Conservation (phyloP, 2,113 vertebrate genomes). For the Rostratula benghalensis region DNA sequence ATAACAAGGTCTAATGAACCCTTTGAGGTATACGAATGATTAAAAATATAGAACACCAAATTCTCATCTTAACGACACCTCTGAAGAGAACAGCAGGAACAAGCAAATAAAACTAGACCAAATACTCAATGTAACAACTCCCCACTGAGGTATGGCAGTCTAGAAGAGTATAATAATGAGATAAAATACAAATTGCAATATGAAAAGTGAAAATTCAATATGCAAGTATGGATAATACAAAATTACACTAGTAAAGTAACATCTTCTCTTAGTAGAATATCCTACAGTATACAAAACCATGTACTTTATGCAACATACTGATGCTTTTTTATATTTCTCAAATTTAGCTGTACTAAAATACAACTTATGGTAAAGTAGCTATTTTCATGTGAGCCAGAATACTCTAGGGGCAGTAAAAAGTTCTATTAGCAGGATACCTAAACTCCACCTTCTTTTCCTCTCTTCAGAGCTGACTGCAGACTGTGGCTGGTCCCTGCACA, state of each 20-base stretch:
- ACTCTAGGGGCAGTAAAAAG: neutral
- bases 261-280: neutral
- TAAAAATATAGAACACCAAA: constrained; percentile 43
- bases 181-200: constrained; percentile 43
- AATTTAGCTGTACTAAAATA: neutral
- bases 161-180: constrained; percentile 45
- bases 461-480: neutral
- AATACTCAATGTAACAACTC: constrained; percentile 47
- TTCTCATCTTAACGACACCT: constrained; percentile 23
- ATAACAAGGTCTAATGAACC: constrained; percentile 5
- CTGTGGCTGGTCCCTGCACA: neutral
- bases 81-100: constrained; percentile 13
- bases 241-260: constrained; percentile 16
- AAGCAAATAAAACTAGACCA: constrained; percentile 59
- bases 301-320: neutral
- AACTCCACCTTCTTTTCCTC: neutral
- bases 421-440: neutral
- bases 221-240: constrained; percentile 53
- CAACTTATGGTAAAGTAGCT: neutral
- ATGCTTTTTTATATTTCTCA: neutral
- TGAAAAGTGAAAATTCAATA: constrained; percentile 58
- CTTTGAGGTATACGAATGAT: constrained; percentile 3
- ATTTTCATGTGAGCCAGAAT: neutral
- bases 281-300: neutral
- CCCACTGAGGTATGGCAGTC: neutral